Base-by-base conservation (phyloP, 1,140 invertebrate species). In the Drosophila simulans region DNA sequence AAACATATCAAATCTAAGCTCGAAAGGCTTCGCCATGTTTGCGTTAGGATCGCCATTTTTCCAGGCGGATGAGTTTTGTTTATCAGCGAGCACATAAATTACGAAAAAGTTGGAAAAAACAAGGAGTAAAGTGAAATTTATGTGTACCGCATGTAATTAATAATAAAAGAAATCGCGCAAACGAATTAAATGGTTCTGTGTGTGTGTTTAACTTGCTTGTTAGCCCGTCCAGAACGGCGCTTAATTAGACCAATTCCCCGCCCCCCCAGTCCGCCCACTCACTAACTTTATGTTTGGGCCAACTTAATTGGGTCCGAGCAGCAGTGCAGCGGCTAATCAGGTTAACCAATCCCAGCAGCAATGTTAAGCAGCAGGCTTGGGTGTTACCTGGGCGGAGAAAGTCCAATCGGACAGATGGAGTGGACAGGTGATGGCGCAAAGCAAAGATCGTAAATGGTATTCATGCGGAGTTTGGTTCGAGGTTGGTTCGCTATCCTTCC, bases 91-190 rank as follows among this genome's bases (percentile, higher is more conserved):
- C 39, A 49, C 65, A 77, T 68, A 77, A 75, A 77, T 75, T 46
- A 70, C 69, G 40, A 58, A 66, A 65, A 76, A 46, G 57, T 69
- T 52, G 35, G 45, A 63, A 70, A 68, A 52, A 60, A 49, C 49
- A 54, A 53, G 51, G 52, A 51, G 51, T 35, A 39, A 51, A 62
- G 55, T 49, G 55, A 54, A 81, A 81, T 82, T 82, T 63, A 60
- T 83, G 75, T 51, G 46, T 60, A 56, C 54, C 60, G 73, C 54
- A 52, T 71, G 53, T 70, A 78, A 85, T 86, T 74, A 85, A 86
- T 86, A 82, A 81, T 86, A 66, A 71, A 82, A 64, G 54, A 70
- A 88, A 78, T 76, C 48, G 25, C 37, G 46, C 52, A 52, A 71
- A 63, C 74, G 58, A 83, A 85, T 57, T 64, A 69, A 77, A 77